These are phyloP conservation scores for Caerostris extrusa DNA, from an alignment of 1,140 invertebrate genomes.

Conservation along the genomic window DNA sequence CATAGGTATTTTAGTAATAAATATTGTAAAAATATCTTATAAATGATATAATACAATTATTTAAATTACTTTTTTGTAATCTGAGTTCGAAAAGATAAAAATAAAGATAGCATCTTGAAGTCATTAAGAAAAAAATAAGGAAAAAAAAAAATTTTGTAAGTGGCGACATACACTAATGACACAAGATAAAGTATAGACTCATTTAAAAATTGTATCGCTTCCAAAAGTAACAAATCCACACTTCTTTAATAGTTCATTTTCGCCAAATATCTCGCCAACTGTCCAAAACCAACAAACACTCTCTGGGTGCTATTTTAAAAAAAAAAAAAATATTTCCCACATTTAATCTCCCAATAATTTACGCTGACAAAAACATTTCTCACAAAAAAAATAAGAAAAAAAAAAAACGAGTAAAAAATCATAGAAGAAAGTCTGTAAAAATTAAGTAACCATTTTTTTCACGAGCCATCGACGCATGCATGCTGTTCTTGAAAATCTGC, in stretches of 20 bases:
- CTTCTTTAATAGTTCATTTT: background rate
- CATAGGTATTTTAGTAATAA: too few species aligned
- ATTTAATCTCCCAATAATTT: slow-evolving; percentile 38
- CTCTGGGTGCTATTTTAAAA: slow-evolving; percentile 41
- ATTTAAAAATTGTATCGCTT: background rate
- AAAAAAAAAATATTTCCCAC: slow-evolving; percentile 9
- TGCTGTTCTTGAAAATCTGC: slow-evolving; percentile 43
- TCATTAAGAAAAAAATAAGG: too few species aligned
- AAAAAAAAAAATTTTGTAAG: background rate
- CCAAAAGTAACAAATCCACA: background rate
- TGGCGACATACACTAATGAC: background rate
- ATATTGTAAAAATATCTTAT: too few species aligned
- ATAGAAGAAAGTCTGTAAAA: slow-evolving; percentile 10
- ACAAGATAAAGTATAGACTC: background rate
- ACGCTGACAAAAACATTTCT: background rate
- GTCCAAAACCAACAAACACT: slow-evolving; percentile 51
- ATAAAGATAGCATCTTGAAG: too few species aligned
- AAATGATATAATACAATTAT: too few species aligned
- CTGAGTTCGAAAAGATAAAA: background rate
- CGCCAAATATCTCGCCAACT: slow-evolving; percentile 1
- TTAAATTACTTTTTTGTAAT: too few species aligned
- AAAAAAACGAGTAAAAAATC: background rate
- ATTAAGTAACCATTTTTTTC: slow-evolving; percentile 44
- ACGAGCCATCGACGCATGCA: background rate
- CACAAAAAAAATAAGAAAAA: background rate